Percentiles rank a stretch among this genome's conserved stretches.
phyloP scores from a whole-genome alignment of 2,888 invertebrate species.

The Clepsis dumicolana region DNA sequence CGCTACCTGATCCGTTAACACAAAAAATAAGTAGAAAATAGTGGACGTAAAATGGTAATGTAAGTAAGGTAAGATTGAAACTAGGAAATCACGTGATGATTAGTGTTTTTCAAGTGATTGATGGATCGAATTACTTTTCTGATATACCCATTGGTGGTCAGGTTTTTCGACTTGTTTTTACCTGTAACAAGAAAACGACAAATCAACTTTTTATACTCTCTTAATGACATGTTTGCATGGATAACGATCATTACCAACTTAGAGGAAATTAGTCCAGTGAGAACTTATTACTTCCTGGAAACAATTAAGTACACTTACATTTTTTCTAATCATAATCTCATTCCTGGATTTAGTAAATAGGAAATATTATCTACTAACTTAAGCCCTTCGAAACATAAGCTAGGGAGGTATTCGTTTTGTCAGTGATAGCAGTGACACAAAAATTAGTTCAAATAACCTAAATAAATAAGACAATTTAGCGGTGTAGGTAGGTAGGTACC shows the following conservation, averaged over 20 bases:
- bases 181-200: conserved; percentile 29
- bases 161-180: conserved; percentile 14
- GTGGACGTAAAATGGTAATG: conserved; percentile 36
- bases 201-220: conserved; percentile 10
- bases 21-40: conserved; percentile 30
- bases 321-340: not conserved
- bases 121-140: conserved; percentile 5
- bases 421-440: no score
- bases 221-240: conserved; percentile 30
- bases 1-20: conserved; percentile 44
- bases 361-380: no score
- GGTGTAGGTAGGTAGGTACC: no score
- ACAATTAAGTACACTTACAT: not conserved
- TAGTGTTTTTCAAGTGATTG: conserved; percentile 7
- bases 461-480: no score
- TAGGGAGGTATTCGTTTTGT: no score
- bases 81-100: conserved; percentile 1
- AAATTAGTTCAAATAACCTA: no score
- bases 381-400: no score
- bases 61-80: conserved; percentile 20
- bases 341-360: no score
- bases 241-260: conserved; percentile 19
- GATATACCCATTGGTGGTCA: conserved; percentile 15
- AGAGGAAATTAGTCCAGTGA: not conserved
- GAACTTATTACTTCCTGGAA: not conserved